Evolutionary conservation across 1,140 invertebrate species (phyloP).

Genomic region (Andricus grossulariae): DNA sequence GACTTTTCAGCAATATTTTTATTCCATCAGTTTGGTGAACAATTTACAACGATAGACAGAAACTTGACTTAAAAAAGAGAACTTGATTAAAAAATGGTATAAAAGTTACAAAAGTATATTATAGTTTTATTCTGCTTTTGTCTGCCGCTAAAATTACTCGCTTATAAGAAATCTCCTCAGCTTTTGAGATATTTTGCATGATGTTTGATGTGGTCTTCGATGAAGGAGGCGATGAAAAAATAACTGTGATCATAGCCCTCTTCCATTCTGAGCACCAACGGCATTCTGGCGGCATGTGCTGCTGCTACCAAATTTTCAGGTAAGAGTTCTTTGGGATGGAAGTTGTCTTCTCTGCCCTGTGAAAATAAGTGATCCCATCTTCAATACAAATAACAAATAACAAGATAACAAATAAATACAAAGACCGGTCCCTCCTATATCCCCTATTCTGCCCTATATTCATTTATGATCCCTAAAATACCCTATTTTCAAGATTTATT

Average conservation of each 20-base stretch:
- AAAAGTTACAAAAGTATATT: slow-evolving; percentile 32
- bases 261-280: slow-evolving; percentile 85
- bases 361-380: slow-evolving; percentile 56
- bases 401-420: too few species aligned
- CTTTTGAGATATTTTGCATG: slow-evolving; percentile 85
- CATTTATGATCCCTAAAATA: too few species aligned
- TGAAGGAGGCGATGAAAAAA: slow-evolving; percentile 95
- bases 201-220: slow-evolving; percentile 95
- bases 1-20: slow-evolving; percentile 1
- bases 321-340: slow-evolving; percentile 86
- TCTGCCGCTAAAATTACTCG: neutral
- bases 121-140: too few species aligned
- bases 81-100: neutral
- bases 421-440: too few species aligned
- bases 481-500: too few species aligned
- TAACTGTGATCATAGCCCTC: slow-evolving; percentile 98
- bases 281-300: slow-evolving; percentile 82
- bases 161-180: slow-evolving; percentile 35
- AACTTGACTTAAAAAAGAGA: neutral
- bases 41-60: neutral
- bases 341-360: slow-evolving; percentile 90
- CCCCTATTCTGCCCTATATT: too few species aligned
- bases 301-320: slow-evolving; percentile 90
- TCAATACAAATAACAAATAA: neutral
- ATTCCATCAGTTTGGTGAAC: neutral